phyloP scores from a whole-genome alignment of 2,888 invertebrate species.

The Harpagoxenus sublaevis region DNA sequence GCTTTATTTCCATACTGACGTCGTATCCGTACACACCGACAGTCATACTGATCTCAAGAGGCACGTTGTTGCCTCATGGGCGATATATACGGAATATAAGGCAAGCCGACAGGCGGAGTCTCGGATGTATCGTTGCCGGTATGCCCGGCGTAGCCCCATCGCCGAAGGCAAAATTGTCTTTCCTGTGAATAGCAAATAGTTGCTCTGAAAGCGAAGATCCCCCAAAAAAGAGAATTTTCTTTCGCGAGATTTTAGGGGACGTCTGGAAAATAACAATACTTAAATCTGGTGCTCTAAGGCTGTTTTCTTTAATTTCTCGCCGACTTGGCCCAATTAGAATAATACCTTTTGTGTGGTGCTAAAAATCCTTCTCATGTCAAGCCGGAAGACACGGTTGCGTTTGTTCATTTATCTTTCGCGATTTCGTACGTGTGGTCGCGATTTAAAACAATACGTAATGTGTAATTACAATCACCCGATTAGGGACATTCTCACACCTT shows the following conservation, averaged over 20 bases:
- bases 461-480: conserved; percentile 34
- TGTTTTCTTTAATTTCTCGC: not conserved
- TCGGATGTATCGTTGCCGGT: conserved; percentile 75
- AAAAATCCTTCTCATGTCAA: conserved; percentile 1
- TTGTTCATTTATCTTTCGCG: conserved; percentile 22
- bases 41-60: conserved; percentile 79
- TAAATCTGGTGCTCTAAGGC: not conserved
- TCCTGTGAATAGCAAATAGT: conserved; percentile 65
- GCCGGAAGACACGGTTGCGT: not conserved
- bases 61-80: conserved; percentile 76
- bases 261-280: not conserved
- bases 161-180: conserved; percentile 72
- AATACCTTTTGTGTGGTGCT: not conserved
- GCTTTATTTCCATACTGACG: conserved; percentile 82
- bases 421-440: not conserved
- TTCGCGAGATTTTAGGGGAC: not conserved
- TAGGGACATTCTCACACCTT: conserved; percentile 39
- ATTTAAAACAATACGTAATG: conserved; percentile 24
- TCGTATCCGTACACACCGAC: conserved; percentile 76
- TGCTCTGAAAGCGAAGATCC: conserved; percentile 67
- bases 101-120: conserved; percentile 58
- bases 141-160: conserved; percentile 58
- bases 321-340: conserved; percentile 6
- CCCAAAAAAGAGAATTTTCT: conserved; percentile 52
- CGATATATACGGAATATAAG: conserved; percentile 75